Percentiles rank a stretch among this genome's conserved stretches.
Evolutionary conservation across 2,797 vertebrate genomes (phyloP).

Genomic region (Esox masquinongy): DNA sequence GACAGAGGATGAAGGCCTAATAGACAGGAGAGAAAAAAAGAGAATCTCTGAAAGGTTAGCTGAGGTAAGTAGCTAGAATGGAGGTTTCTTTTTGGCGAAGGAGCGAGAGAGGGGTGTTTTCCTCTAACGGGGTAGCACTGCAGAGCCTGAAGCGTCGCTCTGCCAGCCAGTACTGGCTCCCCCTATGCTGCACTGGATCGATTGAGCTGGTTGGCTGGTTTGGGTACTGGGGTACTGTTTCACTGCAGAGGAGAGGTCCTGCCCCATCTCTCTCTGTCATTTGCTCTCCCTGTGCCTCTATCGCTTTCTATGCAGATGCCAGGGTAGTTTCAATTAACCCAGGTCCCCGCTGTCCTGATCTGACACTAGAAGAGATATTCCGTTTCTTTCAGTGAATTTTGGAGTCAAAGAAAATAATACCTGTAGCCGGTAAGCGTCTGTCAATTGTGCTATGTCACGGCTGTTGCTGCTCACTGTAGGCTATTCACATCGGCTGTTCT

Average conservation of each 20-base stretch:
- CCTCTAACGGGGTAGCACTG: constrained; percentile 42
- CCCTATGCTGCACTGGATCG: constrained; percentile 56
- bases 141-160: constrained; percentile 43
- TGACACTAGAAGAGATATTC: constrained; percentile 30
- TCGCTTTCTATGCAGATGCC: background rate
- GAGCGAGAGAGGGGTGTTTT: constrained; percentile 1
- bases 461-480: background rate
- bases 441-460: background rate
- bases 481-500: background rate
- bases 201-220: constrained; percentile 33
- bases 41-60: background rate
- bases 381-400: background rate
- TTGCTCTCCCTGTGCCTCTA: background rate
- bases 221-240: constrained; percentile 34
- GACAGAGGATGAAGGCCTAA: too few relatives aligned
- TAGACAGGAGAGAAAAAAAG: background rate
- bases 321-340: constrained; percentile 31
- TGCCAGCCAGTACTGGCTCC: constrained; percentile 47
- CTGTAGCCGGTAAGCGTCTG: background rate
- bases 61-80: background rate
- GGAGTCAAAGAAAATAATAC: background rate
- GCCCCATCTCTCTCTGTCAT: constrained; percentile 14
- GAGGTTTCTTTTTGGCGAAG: background rate
- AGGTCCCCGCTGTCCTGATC: constrained; percentile 46
- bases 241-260: constrained; percentile 53